Base-by-base conservation (phyloP, 2,888 invertebrate species). In the Clunio marinus region DNA sequence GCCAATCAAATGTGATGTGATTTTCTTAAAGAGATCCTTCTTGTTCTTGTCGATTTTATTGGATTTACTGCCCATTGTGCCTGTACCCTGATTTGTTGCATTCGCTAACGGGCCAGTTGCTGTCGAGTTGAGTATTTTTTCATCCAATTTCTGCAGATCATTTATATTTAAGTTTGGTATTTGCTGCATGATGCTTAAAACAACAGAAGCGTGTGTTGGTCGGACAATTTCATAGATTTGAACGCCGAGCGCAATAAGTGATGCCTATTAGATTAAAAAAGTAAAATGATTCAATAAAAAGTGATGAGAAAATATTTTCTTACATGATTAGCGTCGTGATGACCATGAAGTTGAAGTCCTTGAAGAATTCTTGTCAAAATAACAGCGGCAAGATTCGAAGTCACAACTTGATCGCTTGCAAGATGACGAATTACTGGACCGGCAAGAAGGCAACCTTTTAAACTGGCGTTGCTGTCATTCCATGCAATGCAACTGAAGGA, bases 1-100 rank as follows among this genome's bases (percentile, higher is more conserved):
- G 0, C 92, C 92, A 73, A 93, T 88, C 70, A 93, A 79, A 87
- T 87, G 86, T 70, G 87, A 85, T 7, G 93, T 92, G 72, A 92
- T 86, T 79, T 93, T 93, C 80, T 89, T 93, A 79, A 95, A 95
- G 62, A 91, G 81, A 76, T 96, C 95, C 73, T 93, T 91, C 77
- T 93, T 94, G 73, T 88, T 88, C 76, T 93, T 93, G 75, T 95
- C 94, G 55, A 90, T 86, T 78, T 91, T 89, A 75, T 88, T 85
- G 66, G 89, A 89, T 73, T 87, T 88, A 72, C 84, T 81, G 1
- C 82, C 81, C 27, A 83, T 80, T 1, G 84, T 80, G 22, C 15
- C 37, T 5, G 17, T 4, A n/a, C 66, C 66, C 35, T 66, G 66
- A 35, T 66, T 66, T 17, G 66, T 66, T 5, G 66, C 27, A 35